Conservation (phyloP, 2,797 vertebrate genomes). For the Lateolabrax maculatus region DNA sequence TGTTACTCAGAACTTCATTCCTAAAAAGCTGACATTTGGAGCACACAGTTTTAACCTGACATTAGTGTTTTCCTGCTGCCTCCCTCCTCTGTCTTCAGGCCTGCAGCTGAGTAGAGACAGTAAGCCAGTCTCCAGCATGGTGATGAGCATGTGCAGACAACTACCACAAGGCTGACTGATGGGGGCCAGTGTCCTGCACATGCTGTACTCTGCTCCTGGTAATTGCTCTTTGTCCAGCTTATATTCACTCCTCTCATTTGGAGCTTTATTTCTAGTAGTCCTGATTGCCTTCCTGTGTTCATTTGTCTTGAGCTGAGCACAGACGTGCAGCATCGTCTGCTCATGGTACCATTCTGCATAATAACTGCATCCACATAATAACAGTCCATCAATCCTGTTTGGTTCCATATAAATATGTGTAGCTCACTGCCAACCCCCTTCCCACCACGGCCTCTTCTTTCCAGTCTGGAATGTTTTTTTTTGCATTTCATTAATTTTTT, state of each 20-base stretch:
- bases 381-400: constrained; percentile 65
- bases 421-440: constrained; percentile 17
- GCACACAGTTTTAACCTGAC: constrained; percentile 53
- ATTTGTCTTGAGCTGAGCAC: constrained; percentile 62
- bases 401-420: constrained; percentile 52
- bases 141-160: constrained; percentile 52
- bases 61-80: constrained; percentile 54
- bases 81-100: constrained; percentile 35
- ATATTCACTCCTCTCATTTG: constrained; percentile 64
- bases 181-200: constrained; percentile 55
- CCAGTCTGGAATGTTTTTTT: constrained; percentile 17
- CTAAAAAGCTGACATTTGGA: constrained; percentile 61
- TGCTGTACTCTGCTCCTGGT: constrained; percentile 66
- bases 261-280: constrained; percentile 66
- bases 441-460: constrained; percentile 10
- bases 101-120: constrained; percentile 24
- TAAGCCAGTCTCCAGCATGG: constrained; percentile 32
- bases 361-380: constrained; percentile 69
- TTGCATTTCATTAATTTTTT: constrained; percentile 32
- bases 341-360: constrained; percentile 66
- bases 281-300: constrained; percentile 68
- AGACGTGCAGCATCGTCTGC: constrained; percentile 43
- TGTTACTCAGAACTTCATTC: constrained; percentile 43
- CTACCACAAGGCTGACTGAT: constrained; percentile 53
- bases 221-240: constrained; percentile 76